Evolutionary conservation across 2,113 vertebrate species (phyloP).

Genomic region (Brienomyrus brachyistius): DNA sequence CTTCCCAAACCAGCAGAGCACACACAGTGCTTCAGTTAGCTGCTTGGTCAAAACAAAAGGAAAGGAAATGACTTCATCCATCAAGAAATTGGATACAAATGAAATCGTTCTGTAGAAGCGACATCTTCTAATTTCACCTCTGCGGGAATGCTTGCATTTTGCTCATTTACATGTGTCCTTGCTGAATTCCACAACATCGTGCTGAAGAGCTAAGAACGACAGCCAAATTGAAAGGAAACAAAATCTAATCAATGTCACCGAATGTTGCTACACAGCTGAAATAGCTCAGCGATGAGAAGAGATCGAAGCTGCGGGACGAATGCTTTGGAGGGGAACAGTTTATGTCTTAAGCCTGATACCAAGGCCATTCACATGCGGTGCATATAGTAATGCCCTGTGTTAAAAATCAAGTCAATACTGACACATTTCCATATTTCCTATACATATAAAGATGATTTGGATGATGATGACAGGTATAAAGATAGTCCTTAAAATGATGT

Average conservation of each 20-base stretch:
- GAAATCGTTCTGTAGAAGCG: background rate
- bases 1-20: background rate
- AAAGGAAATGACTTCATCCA: background rate
- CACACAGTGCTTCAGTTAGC: background rate
- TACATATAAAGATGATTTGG: background rate
- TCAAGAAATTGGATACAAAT: conserved; percentile 11
- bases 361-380: background rate
- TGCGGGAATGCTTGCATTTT: background rate
- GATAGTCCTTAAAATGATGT: background rate
- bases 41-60: conserved; percentile 2
- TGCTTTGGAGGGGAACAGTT: background rate
- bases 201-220: background rate
- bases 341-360: background rate
- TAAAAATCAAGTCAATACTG: background rate
- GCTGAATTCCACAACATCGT: background rate
- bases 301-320: background rate
- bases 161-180: background rate
- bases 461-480: background rate
- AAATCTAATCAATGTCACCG: background rate
- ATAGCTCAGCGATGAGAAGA: background rate
- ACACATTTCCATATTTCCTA: background rate
- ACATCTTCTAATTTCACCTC: background rate
- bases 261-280: background rate
- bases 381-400: background rate
- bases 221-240: background rate